phyloP scores from a whole-genome alignment of 1,140 invertebrate genomes.

The Heterodera schachtii region DNA sequence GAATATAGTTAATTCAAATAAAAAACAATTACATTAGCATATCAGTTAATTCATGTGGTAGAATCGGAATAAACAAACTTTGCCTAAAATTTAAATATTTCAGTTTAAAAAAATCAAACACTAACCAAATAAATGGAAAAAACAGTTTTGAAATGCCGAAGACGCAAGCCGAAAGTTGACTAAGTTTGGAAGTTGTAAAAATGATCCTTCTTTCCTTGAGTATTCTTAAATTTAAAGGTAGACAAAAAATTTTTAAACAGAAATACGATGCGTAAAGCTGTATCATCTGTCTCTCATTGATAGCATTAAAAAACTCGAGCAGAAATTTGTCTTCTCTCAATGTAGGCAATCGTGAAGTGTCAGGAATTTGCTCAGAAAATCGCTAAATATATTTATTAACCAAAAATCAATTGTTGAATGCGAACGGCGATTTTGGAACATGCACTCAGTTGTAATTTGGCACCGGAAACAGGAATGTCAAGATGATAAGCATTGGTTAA shows the following conservation, averaged over 20 bases:
- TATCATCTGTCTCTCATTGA: slow-evolving; percentile 57
- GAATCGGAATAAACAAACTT: slow-evolving; percentile 59
- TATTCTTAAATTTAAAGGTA: slow-evolving; percentile 42
- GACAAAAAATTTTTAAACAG: slow-evolving; percentile 12
- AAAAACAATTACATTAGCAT: slow-evolving; percentile 49
- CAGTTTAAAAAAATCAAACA: background rate
- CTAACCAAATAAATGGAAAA: slow-evolving; percentile 58
- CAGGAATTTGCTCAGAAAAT: slow-evolving; percentile 37
- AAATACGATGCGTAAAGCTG: slow-evolving; percentile 53
- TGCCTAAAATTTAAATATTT: slow-evolving; percentile 41
- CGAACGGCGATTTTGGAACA: slow-evolving; percentile 36
- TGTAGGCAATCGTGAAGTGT: slow-evolving; percentile 45
- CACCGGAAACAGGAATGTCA: slow-evolving; percentile 54
- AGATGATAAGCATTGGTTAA: slow-evolving; percentile 58
- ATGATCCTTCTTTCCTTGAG: slow-evolving; percentile 58
- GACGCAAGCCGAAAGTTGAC: slow-evolving; percentile 57
- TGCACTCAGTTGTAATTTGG: slow-evolving; percentile 36
- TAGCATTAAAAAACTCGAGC: slow-evolving; percentile 60
- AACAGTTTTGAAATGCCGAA: slow-evolving; percentile 53
- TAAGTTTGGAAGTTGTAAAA: slow-evolving; percentile 55
- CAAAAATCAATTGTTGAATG: slow-evolving; percentile 10
- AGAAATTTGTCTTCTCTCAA: slow-evolving; percentile 56
- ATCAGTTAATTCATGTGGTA: slow-evolving; percentile 48
- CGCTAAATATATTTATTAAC: slow-evolving; percentile 17
- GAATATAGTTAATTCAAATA: slow-evolving; percentile 17